Evolutionary conservation across 2,113 vertebrate genomes (phyloP).

Genomic region (Xyliphius kryptos): DNA sequence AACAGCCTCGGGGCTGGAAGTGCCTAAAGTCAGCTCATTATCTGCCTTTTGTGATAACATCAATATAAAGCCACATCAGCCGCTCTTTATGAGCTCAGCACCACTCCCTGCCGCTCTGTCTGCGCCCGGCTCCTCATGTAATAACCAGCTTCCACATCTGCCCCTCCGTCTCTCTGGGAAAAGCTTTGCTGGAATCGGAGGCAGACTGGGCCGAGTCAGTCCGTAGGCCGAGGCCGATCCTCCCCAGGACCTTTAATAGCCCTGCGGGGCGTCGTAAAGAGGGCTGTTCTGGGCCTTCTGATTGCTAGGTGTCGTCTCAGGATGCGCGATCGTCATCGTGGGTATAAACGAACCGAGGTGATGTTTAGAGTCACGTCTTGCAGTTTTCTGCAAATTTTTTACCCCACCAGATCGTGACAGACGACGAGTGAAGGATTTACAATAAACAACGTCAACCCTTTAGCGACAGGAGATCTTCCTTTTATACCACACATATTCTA

Average conservation of each 20-base stretch:
- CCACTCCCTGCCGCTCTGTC: conserved; percentile 17
- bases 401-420: no score
- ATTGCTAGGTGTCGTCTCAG: conserved; percentile 21
- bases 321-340: background rate
- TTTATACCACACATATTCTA: no score
- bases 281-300: background rate
- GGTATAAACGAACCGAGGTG: no score
- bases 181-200: background rate
- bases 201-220: background rate
- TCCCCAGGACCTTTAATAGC: conserved; percentile 18
- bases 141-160: conserved; percentile 9
- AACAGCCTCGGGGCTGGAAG: conserved; percentile 11
- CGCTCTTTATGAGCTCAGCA: conserved; percentile 13
- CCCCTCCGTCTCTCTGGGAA: background rate
- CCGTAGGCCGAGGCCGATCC: background rate
- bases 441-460: no score
- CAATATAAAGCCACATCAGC: conserved; percentile 4
- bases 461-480: no score
- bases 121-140: conserved; percentile 12
- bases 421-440: no score
- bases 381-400: no score
- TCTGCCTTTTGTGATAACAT: conserved; percentile 14
- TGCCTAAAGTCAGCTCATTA: conserved; percentile 4
- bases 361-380: no score
- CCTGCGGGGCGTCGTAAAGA: background rate